Evolutionary conservation across 2,888 invertebrate species (phyloP).

Genomic region (Himalopsyche anomala): DNA sequence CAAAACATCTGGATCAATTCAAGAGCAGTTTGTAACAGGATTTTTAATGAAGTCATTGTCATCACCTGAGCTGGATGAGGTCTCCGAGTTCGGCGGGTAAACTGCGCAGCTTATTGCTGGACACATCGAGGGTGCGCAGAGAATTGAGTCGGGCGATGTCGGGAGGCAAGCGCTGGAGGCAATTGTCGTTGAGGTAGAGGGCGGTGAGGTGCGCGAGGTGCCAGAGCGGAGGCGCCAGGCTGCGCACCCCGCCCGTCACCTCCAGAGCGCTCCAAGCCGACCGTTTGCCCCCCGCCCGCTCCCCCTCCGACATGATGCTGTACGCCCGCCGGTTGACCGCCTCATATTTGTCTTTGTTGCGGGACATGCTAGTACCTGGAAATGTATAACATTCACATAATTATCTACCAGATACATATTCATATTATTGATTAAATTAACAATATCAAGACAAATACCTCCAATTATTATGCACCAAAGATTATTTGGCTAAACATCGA

Average conservation of each 20-base stretch:
- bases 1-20: too few species aligned
- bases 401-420: background rate
- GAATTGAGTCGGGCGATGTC: constrained; percentile 92
- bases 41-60: background rate
- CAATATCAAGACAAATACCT: too few species aligned
- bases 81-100: constrained; percentile 98
- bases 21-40: too few species aligned
- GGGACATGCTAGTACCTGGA: constrained; percentile 75
- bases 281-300: constrained; percentile 94
- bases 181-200: constrained; percentile 97
- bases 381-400: background rate
- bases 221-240: constrained; percentile 94
- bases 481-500: too few species aligned
- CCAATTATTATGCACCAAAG: too few species aligned
- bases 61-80: constrained; percentile 92
- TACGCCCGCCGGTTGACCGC: constrained; percentile 85
- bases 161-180: constrained; percentile 91
- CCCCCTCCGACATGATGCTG: constrained; percentile 95
- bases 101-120: constrained; percentile 95
- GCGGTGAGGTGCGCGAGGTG: constrained; percentile 94
- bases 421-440: background rate
- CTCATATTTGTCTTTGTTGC: constrained; percentile 94
- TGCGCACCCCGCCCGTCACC: constrained; percentile 95
- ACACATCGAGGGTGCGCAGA: constrained; percentile 93
- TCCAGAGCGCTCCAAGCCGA: constrained; percentile 92